Conservation (phyloP, 2,888 invertebrate species). For the Parnassius mnemosyne region DNA sequence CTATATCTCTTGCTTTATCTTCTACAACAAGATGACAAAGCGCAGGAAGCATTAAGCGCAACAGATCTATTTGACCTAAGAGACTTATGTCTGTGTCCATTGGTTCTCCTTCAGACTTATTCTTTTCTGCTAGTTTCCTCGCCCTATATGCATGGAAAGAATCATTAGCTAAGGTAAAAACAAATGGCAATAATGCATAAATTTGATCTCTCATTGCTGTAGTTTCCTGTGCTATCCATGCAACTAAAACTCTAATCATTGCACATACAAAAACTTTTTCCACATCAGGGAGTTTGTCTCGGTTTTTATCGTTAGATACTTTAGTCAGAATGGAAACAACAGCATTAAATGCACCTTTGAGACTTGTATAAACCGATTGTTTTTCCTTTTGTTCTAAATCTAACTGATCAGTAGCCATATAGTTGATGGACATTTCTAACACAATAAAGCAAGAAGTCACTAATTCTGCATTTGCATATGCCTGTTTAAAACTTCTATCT, state of each 20-base stretch:
- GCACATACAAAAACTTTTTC: slow-evolving; percentile 92
- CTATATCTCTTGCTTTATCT: slow-evolving; percentile 90
- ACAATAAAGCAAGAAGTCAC: slow-evolving; percentile 91
- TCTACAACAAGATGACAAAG: slow-evolving; percentile 95
- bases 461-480: slow-evolving; percentile 87
- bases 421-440: slow-evolving; percentile 88
- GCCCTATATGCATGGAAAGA: slow-evolving; percentile 88
- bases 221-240: slow-evolving; percentile 96
- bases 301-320: slow-evolving; percentile 87
- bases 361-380: slow-evolving; percentile 92
- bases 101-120: slow-evolving; percentile 78
- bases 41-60: slow-evolving; percentile 92
- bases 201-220: slow-evolving; percentile 92
- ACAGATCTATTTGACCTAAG: slow-evolving; percentile 84
- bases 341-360: slow-evolving; percentile 93
- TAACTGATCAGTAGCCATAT: slow-evolving; percentile 89
- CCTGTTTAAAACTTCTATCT: slow-evolving; percentile 89
- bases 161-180: slow-evolving; percentile 89
- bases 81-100: slow-evolving; percentile 69
- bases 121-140: slow-evolving; percentile 84
- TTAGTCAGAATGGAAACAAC: slow-evolving; percentile 87
- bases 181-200: slow-evolving; percentile 89
- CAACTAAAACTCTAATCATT: slow-evolving; percentile 89
- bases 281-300: slow-evolving; percentile 83
- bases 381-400: slow-evolving; percentile 95